Conservation (phyloP, 2,888 invertebrate species). For the Acanthococcus lagerstroemiae region DNA sequence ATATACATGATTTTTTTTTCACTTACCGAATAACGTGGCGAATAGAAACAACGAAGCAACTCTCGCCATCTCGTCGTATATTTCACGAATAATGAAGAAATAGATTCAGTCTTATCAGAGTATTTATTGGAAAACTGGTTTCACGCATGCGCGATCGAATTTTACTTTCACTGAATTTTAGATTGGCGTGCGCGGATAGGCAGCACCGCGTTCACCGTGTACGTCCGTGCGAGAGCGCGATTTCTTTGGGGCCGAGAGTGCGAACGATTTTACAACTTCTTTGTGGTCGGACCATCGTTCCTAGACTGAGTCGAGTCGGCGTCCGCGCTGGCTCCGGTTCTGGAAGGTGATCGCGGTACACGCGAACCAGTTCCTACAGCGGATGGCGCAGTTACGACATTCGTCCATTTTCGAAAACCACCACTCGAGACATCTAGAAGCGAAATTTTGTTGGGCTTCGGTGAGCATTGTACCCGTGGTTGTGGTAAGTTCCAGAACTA, state of each 20-base stretch:
- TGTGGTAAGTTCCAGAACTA: no score
- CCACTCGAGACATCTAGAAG: no score
- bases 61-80: constrained; percentile 21
- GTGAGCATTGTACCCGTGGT: no score
- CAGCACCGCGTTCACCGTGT: neutral
- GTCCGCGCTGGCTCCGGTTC: neutral
- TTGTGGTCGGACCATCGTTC: constrained; percentile 7
- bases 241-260: neutral
- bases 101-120: constrained; percentile 20
- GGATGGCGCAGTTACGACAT: neutral
- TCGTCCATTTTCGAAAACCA: no score
- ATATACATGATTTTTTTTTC: no score
- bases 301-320: neutral
- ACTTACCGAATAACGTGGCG: constrained; percentile 24
- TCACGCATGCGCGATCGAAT: constrained; percentile 28
- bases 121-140: constrained; percentile 22
- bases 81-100: constrained; percentile 29
- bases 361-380: constrained; percentile 18
- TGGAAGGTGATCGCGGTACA: neutral
- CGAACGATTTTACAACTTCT: constrained; percentile 4
- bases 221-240: neutral
- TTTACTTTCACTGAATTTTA: constrained; percentile 27
- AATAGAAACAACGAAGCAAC: constrained; percentile 19
- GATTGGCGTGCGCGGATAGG: neutral
- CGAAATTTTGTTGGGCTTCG: no score